These are phyloP conservation scores for Gymnopithys bicolor DNA, from an alignment of 2,797 vertebrate genomes.

Conservation along the genomic window DNA sequence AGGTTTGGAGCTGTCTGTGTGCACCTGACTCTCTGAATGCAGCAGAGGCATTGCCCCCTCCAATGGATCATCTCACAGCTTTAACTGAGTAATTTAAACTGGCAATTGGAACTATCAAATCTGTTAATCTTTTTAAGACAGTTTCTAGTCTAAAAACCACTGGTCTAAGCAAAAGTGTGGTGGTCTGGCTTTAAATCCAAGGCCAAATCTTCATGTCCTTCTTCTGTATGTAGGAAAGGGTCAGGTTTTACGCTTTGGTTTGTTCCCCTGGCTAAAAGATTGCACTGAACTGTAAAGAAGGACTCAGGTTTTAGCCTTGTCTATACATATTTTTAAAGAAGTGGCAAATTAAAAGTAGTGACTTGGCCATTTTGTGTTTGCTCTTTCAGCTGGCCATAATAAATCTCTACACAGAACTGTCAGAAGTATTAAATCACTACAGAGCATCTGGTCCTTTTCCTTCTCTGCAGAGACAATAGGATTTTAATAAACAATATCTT, in stretches of 20 bases:
- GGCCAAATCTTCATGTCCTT: background rate
- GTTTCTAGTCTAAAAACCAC: background rate
- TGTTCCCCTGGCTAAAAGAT: background rate
- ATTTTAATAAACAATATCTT: constrained; percentile 63
- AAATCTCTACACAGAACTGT: constrained; percentile 31
- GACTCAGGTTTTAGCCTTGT: background rate
- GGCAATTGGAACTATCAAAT: background rate
- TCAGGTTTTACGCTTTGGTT: background rate
- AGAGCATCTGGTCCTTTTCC: constrained; percentile 35
- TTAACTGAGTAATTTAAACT: background rate
- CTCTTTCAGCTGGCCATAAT: constrained; percentile 2
- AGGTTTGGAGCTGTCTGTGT: background rate
- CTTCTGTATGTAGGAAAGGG: background rate
- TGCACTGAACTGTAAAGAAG: background rate
- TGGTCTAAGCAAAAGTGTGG: background rate
- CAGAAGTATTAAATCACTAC: constrained; percentile 15
- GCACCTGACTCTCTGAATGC: rapidly evolving
- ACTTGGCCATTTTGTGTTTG: background rate
- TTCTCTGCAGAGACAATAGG: constrained; percentile 3
- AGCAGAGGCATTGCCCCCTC: background rate
- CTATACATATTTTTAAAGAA: background rate
- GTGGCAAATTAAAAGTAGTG: constrained; percentile 37
- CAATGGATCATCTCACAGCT: background rate
- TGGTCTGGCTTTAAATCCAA: background rate
- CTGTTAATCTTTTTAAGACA: background rate